phyloP scores from a whole-genome alignment of 1,140 invertebrate genomes.

The Halesus radiatus region DNA sequence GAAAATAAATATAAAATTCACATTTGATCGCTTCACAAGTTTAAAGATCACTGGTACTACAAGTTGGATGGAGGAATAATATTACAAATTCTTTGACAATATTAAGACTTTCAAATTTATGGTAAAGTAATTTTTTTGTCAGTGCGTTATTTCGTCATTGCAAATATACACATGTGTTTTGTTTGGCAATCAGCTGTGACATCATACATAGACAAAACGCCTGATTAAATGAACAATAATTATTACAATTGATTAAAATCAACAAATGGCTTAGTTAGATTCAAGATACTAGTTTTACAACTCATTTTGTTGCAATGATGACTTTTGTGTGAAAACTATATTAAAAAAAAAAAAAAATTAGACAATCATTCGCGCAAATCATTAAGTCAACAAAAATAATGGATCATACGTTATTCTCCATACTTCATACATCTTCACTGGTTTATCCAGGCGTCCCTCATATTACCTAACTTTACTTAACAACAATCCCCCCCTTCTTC shows the following conservation, averaged over 20 bases:
- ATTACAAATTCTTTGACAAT: too few species aligned
- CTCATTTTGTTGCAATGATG: not conserved
- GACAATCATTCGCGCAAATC: slow-evolving; percentile 34
- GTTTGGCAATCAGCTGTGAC: not conserved
- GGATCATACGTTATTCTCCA: slow-evolving; percentile 11
- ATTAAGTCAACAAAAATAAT: slow-evolving; percentile 40
- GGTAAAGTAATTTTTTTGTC: too few species aligned
- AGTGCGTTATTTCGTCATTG: too few species aligned
- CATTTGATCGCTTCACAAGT: too few species aligned
- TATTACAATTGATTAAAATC: not conserved
- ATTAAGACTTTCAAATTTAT: too few species aligned
- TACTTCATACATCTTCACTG: slow-evolving; percentile 2
- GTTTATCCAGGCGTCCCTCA: slow-evolving; percentile 16
- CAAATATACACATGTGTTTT: too few species aligned
- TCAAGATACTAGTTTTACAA: slow-evolving; percentile 4
- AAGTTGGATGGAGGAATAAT: too few species aligned
- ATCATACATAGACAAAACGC: slow-evolving; percentile 8
- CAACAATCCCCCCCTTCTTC: not conserved
- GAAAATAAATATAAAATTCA: too few species aligned
- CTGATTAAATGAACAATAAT: not conserved
- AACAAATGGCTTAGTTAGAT: not conserved
- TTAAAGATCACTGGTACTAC: too few species aligned
- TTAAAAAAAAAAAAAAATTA: slow-evolving; percentile 20
- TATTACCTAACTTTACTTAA: slow-evolving; percentile 31
- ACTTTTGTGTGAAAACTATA: slow-evolving; percentile 15